These are phyloP conservation scores for Parelbella ahira DNA, from an alignment of 2,888 invertebrate species.

Conservation along the genomic window DNA sequence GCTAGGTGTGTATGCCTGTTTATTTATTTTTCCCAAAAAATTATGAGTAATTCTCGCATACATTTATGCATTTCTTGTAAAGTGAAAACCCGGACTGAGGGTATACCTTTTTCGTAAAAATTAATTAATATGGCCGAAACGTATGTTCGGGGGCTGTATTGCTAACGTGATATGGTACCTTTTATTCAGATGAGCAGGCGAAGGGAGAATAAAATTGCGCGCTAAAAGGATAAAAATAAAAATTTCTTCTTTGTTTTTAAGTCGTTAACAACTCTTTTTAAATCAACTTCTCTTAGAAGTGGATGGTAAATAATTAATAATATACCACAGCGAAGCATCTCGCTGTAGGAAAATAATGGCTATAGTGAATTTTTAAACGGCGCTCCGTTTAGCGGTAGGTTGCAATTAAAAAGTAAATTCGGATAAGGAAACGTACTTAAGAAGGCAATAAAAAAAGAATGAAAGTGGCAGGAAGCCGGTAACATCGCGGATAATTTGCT, in stretches of 20 bases:
- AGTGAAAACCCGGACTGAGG: slow-evolving; percentile 31
- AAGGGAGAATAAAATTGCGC: slow-evolving; percentile 1
- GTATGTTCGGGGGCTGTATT: slow-evolving; percentile 3
- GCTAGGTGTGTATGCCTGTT: slow-evolving; percentile 68
- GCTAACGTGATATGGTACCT: slow-evolving; percentile 1
- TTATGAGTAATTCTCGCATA: slow-evolving; percentile 59
- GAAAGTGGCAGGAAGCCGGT: slow-evolving; percentile 27
- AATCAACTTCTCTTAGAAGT: slow-evolving; percentile 41
- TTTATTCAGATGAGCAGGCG: slow-evolving; percentile 25
- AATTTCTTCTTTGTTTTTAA: slow-evolving; percentile 42
- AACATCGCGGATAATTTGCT: slow-evolving; percentile 25
- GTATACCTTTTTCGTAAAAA: slow-evolving; percentile 24
- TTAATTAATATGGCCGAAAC: slow-evolving; percentile 22
- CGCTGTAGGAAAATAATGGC: slow-evolving; percentile 44
- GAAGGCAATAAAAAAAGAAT: slow-evolving; percentile 28
- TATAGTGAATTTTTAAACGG: slow-evolving; percentile 50
- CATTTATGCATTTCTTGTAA: slow-evolving; percentile 36
- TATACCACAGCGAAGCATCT: slow-evolving; percentile 28
- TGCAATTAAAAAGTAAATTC: slow-evolving; percentile 39
- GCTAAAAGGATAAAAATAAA: no score
- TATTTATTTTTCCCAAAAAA: slow-evolving; percentile 68
- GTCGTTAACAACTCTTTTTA: slow-evolving; percentile 46
- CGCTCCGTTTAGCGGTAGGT: slow-evolving; percentile 44
- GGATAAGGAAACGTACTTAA: slow-evolving; percentile 29
- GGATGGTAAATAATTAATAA: slow-evolving; percentile 54